These are phyloP conservation scores for Vipera ursinii DNA, from an alignment of 2,797 vertebrate species.

Conservation along the genomic window DNA sequence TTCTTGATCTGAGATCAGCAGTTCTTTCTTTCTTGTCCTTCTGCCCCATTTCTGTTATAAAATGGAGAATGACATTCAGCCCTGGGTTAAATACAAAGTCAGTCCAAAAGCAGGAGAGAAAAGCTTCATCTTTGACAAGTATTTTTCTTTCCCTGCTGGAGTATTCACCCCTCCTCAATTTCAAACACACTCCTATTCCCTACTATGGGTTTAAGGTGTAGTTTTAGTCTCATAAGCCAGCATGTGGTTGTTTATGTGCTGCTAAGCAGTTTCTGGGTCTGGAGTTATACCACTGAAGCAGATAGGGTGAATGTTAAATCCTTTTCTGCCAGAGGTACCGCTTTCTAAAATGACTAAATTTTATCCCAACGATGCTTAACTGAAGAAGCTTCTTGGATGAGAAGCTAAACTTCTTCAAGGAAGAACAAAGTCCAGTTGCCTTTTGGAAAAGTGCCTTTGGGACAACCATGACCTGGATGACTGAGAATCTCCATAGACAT, in stretches of 20 bases:
- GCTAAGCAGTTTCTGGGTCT: not conserved
- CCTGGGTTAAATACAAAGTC: not conserved
- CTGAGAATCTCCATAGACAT: not conserved
- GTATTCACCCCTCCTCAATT: not conserved
- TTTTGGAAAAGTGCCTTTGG: not conserved
- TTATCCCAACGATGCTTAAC: not conserved
- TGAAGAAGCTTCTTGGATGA: not conserved
- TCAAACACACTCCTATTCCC: no score
- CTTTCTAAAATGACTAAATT: not conserved
- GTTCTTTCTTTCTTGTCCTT: not conserved
- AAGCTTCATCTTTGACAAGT: not conserved
- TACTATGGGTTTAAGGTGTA: not conserved
- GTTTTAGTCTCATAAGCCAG: not conserved
- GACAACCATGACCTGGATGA: not conserved
- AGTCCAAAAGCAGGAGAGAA: not conserved
- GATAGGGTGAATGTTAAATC: not conserved
- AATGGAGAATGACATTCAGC: not conserved
- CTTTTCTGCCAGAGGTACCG: not conserved
- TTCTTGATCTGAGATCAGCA: not conserved
- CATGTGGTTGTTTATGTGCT: not conserved
- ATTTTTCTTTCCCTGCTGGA: not conserved
- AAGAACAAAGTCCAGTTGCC: not conserved
- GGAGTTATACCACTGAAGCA: not conserved
- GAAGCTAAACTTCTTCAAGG: not conserved
- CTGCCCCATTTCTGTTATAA: not conserved